Base-by-base conservation (phyloP, 2,113 vertebrate species). In the Periophthalmus modestus region DNA sequence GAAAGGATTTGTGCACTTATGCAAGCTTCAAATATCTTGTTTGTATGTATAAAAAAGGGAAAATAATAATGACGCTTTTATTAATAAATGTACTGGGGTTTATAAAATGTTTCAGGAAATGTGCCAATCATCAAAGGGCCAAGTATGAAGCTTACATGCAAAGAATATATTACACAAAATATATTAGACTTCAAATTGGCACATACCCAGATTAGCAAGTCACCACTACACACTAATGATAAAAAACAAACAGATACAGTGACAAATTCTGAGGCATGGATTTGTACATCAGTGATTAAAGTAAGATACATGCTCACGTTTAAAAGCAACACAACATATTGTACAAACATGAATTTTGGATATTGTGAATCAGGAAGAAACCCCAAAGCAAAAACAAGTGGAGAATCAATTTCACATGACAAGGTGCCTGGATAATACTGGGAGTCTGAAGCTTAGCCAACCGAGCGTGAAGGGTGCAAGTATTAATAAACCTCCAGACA, bases 401-500 rank as follows among this genome's bases (percentile, higher is more conserved):
- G 52, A 77, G 81, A 83, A 85, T 89, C 85, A 78, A 78, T 85
- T 87, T 81, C 28, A 24, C 72, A 71, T 85, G 80, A 84, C 84
- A 78, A 78, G 79, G 75, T 88, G 83, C 82, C 71, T 47, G 79
- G 82, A 85, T 72, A 71, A 86, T 84, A 79, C 80, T 79, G 77
- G 71, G 81, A 83, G 82, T 81, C 82, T 70, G 73, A 70, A 71
- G 78, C 76, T 82, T 4, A 73, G 73, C 72, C 78, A 88, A 71
- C 68, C 58, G 61, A 74, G 86, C 85, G 69, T 90, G 89, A 91
- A 91, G 86, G 89, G 82, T 89, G 85, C 73, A 72, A 81, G 78
- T 73, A 82, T 87, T 88, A 90, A 89, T 88, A 90, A 90, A 88
- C 77, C 84, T 80, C 68, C 77, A 82, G 82, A 88, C 77, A 88